Percentiles rank a stretch among this genome's conserved stretches.
phyloP scores from a whole-genome alignment of 2,797 vertebrate genomes.

The Cyclura pinguis region DNA sequence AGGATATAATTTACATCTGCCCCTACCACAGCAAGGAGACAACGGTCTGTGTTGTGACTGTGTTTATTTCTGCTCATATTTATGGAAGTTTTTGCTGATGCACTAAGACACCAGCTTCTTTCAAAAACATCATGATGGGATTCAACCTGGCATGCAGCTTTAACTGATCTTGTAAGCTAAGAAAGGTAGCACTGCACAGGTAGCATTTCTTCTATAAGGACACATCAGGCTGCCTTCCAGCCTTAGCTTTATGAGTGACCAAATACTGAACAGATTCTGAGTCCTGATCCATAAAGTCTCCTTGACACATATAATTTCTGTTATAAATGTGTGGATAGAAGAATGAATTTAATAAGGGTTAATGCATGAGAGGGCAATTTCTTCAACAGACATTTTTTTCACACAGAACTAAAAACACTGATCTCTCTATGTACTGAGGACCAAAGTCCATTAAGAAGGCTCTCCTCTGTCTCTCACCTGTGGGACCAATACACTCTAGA shows the following conservation, averaged over 20 bases:
- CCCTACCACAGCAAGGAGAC: conserved; percentile 13
- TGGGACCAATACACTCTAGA: too few species aligned
- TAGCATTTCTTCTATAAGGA: not conserved
- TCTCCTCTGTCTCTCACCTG: too few species aligned
- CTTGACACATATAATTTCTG: not conserved
- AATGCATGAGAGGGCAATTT: not conserved
- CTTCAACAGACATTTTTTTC: not conserved
- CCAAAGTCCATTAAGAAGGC: too few species aligned
- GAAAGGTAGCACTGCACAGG: conserved; percentile 32
- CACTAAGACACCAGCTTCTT: conserved; percentile 25
- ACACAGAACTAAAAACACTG: not conserved
- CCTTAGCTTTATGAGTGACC: not conserved
- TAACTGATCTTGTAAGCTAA: conserved; percentile 24
- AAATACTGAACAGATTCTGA: not conserved
- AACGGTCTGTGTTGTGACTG: not conserved
- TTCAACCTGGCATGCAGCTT: conserved; percentile 35
- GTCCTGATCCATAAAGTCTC: not conserved
- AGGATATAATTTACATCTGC: not conserved
- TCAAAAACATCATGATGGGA: conserved; percentile 41
- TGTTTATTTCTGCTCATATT: conserved; percentile 27
- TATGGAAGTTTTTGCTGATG: conserved; percentile 34
- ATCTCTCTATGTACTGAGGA: not conserved
- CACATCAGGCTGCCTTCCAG: not conserved
- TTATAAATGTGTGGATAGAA: not conserved
- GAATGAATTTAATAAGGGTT: not conserved